Evolutionary conservation across 2,888 invertebrate species (phyloP), one percentile per base, ranked within the genome.

Genomic region (Seladonia tumulorum): DNA sequence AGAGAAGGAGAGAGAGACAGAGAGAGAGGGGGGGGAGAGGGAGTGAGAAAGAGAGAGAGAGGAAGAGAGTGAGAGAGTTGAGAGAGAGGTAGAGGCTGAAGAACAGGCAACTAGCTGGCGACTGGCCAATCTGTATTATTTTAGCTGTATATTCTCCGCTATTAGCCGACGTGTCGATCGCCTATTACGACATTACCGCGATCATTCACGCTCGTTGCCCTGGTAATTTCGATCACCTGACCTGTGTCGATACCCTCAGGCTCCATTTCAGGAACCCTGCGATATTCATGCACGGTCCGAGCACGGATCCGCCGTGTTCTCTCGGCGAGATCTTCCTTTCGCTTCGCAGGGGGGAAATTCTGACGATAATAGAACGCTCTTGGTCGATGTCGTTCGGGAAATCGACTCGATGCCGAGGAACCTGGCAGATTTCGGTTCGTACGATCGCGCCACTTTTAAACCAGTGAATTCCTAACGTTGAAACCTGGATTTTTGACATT

Each of bases 111-210:
- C 49, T 18, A 18, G 42, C 53, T 87, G 87, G 87, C 88, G 1
- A 18, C 8, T 12, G 5, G 84, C 84, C 82, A 84, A 75, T 35
- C 25, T 68, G 76, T 87, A 87, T 88, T 87, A 87, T 88, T 83
- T 76, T 81, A 82, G 82, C 79, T 82, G 79, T 84, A 81, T 79
- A 87, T 87, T 57, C 72, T 42, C 22, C 70, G 70, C 14, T 78
- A 74, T 79, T 70, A 78, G 49, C 39, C 74, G 74, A 80, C 73
- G 66, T 35, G 81, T 79, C 85, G 87, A 86, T 81, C 76, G 70
- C 76, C 77, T 75, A 78, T 86, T 83, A 86, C 79, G 70, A 85
- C 85, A 85, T 79, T 79, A 77, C 14, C 53, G 79, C 76, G 72
- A 86, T 87, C 87, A 68, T 80, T 71, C 63, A 75, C 86, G 72